Conservation (phyloP, 2,888 invertebrate species). For the Zootermopsis nevadensis region DNA sequence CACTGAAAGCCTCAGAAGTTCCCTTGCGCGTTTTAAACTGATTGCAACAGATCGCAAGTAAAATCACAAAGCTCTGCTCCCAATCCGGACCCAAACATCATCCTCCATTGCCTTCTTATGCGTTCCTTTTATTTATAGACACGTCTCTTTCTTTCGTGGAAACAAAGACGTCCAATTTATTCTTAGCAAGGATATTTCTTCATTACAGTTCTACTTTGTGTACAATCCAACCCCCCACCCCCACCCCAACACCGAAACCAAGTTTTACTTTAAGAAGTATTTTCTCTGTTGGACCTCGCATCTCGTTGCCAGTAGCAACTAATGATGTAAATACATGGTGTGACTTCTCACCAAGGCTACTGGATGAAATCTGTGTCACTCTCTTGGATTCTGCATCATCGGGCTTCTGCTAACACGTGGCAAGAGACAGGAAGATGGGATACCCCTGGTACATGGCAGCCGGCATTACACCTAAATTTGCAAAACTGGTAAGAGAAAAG, state of each 20-base stretch:
- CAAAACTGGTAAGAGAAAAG: too few relatives aligned
- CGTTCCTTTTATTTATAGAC: neutral
- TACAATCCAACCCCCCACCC: neutral
- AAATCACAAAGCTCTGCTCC: neutral
- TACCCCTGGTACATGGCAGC: too few relatives aligned
- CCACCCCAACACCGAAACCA: neutral
- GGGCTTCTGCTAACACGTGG: too few relatives aligned
- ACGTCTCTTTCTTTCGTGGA: neutral
- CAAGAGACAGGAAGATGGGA: too few relatives aligned
- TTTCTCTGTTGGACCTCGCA: neutral
- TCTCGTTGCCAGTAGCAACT: neutral
- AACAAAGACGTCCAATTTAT: conserved; percentile 3
- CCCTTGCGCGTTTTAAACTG: neutral
- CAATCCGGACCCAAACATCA: neutral
- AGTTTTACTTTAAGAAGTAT: neutral
- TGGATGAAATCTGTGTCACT: too few relatives aligned
- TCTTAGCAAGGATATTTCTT: neutral
- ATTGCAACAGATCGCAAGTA: neutral
- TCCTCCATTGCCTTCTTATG: neutral
- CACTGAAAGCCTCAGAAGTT: neutral
- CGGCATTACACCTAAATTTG: too few relatives aligned
- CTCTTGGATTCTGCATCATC: too few relatives aligned
- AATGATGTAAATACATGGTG: neutral
- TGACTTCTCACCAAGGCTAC: neutral
- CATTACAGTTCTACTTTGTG: conserved; percentile 18